Base-by-base conservation (phyloP, 2,888 invertebrate genomes). In the Diplazon laetatorius region DNA sequence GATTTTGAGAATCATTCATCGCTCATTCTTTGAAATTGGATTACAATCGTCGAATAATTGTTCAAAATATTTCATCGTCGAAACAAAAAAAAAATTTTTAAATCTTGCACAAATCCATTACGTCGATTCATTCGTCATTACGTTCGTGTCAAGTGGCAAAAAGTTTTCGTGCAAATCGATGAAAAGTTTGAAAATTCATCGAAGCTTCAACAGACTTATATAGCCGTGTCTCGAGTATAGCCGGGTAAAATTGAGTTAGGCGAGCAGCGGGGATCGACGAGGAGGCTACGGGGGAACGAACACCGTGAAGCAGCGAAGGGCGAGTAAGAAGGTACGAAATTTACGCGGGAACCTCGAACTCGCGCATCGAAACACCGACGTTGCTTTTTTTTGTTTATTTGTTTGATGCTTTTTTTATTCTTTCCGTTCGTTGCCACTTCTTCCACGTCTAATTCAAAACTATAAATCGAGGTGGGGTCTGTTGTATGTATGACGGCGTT, bases 381-480 rank as follows among this genome's bases (percentile, higher is more conserved):
- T 87, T 83, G 85, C 86, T 84, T 86, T 86, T 86, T 50, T 20
- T 50, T 16, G n/a, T 16, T 6, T 16, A 8, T 16, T 57, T 35
- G 2, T 22, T 12, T 22, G 4, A n/a, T 30, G 30, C 73, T 87
- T 83, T 86, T 86, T 84, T 86, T 86, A 86, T 50, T 25, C 25
- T 14, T 48, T 14, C 8, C 48, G 2, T 14, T 59, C 59, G 2
- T 22, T 12, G 14, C 2, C 1, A 18, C 39, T 18, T n/a, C n/a
- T 14, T 20, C 76, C 85, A 84, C 71, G 88, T 89, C 89, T 90
- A 89, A 90, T 90, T 89, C 89, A 89, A 89, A 90, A 90, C 89
- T 86, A 90, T 90, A 90, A 90, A 90, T 90, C 89, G 89, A 88
- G 89, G n/a, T n/a, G 87, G 88, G 87, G 89, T 89, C 89, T 89